Evolutionary conservation across 1,140 invertebrate genomes (phyloP).

Genomic region (Melipona quadrifasciata): DNA sequence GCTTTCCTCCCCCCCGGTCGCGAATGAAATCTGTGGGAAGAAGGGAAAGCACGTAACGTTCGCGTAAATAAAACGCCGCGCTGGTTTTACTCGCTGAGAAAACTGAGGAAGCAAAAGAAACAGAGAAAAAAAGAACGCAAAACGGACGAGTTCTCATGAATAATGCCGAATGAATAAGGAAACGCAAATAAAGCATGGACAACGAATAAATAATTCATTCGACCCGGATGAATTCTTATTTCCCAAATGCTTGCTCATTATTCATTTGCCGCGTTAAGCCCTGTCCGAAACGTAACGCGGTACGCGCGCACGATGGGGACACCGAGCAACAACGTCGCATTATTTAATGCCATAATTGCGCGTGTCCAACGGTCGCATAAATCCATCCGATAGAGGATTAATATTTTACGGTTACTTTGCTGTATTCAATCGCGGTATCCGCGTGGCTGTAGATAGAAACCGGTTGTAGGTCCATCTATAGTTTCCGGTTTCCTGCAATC

Average conservation of each 20-base stretch:
- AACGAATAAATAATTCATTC: constrained; percentile 14
- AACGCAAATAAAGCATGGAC: not conserved
- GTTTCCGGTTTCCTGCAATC: not conserved
- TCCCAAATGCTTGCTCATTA: constrained; percentile 5
- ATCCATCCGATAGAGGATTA: constrained; percentile 23
- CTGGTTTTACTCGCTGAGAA: not conserved
- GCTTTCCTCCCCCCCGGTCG: no score
- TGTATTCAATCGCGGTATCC: constrained; percentile 19
- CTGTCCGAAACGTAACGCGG: not conserved
- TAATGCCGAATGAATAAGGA: not conserved
- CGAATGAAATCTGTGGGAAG: not conserved
- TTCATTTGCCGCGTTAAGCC: constrained; percentile 28
- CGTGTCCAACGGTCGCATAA: not conserved
- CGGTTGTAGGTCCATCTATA: not conserved
- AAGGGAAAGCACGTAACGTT: not conserved
- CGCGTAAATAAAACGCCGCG: not conserved
- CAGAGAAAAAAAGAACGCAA: not conserved
- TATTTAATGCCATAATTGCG: constrained; percentile 40
- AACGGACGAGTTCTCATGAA: not conserved
- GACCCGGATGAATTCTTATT: constrained; percentile 15
- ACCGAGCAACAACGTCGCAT: not conserved
- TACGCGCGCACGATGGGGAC: not conserved
- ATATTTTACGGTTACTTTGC: constrained; percentile 32
- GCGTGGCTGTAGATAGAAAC: not conserved
- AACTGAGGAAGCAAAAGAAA: not conserved